Evolutionary conservation across 2,888 invertebrate genomes (phyloP).

Genomic region (Drosophila aldrichi): DNA sequence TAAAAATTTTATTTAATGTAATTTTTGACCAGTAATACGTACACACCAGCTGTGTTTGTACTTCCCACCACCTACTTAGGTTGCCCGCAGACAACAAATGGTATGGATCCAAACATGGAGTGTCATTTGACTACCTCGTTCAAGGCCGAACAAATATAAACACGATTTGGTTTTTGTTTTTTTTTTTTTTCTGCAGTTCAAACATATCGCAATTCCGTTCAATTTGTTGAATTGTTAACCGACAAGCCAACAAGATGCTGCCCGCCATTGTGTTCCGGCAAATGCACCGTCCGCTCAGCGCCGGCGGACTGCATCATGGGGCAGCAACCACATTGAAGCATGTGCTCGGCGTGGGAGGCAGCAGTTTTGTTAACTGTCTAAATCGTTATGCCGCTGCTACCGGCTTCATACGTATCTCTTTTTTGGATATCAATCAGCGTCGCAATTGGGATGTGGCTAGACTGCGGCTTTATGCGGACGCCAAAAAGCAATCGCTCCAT

Average conservation of each 20-base stretch:
- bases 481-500: conserved; percentile 82
- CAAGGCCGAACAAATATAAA: conserved; percentile 47
- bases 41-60: conserved; percentile 31
- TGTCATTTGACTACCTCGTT: conserved; percentile 14
- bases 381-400: conserved; percentile 84
- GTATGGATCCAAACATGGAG: conserved; percentile 14
- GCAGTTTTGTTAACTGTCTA: conserved; percentile 80
- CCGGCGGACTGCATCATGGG: conserved; percentile 72
- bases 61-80: conserved; percentile 3
- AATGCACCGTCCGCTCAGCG: conserved; percentile 73
- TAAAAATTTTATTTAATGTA: conserved; percentile 49
- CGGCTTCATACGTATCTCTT: conserved; percentile 83
- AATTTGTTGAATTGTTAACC: conserved; percentile 23
- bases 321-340: conserved; percentile 78
- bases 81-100: conserved; percentile 38
- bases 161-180: conserved; percentile 17
- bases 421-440: conserved; percentile 82
- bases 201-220: conserved; percentile 14
- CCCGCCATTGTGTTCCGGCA: conserved; percentile 84
- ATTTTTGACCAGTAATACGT: conserved; percentile 21
- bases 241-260: conserved; percentile 66
- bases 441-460: conserved; percentile 84
- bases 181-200: conserved; percentile 26
- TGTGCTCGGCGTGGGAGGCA: conserved; percentile 67
- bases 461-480: conserved; percentile 82